Conservation (phyloP, 2,113 vertebrate genomes). For the Lepidothrix coronata region DNA sequence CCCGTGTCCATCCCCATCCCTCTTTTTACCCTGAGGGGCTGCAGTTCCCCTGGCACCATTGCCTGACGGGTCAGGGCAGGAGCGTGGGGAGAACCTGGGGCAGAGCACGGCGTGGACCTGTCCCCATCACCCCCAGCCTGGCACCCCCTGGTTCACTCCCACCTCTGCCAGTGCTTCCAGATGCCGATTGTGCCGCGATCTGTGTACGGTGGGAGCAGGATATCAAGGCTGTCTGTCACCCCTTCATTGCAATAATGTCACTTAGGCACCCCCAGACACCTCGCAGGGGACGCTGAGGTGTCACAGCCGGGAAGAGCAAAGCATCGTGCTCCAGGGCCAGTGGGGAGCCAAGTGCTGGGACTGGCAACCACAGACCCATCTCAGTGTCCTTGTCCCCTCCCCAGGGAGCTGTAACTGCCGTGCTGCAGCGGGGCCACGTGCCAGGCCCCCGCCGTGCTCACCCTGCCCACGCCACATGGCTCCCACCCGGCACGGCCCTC, state of each 20-base stretch:
- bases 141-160: background rate
- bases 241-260: background rate
- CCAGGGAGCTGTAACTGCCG: background rate
- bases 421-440: background rate
- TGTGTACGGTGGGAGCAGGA: fast-evolving
- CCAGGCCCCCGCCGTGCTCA: fast-evolving
- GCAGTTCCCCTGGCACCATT: background rate
- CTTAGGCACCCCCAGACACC: background rate
- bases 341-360: background rate
- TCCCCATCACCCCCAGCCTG: background rate
- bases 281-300: background rate
- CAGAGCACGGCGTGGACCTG: background rate
- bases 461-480: fast-evolving
- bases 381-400: background rate
- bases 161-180: background rate
- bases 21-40: background rate
- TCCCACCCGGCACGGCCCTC: fast-evolving
- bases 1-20: background rate
- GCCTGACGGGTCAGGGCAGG: background rate
- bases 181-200: background rate
- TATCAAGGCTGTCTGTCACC: background rate
- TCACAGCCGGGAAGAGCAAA: fast-evolving
- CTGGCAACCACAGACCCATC: background rate
- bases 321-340: background rate
- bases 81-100: background rate